Evolutionary conservation across 2,888 invertebrate species (phyloP), one percentile per base, ranked within the genome.

Genomic region (Yponomeuta malinellus): DNA sequence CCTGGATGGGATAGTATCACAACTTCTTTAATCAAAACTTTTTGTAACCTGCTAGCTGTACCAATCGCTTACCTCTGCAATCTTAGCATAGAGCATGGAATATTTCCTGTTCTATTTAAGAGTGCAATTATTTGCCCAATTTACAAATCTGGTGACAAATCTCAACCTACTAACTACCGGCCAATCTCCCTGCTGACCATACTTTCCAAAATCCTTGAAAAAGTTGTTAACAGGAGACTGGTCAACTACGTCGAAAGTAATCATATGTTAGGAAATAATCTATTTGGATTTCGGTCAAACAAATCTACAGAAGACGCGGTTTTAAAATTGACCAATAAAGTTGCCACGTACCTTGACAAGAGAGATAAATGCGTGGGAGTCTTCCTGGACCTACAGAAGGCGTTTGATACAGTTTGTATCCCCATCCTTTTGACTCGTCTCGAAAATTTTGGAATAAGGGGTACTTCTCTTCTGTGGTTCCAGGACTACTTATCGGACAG

Each of bases 281-380:
- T 72, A 29, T 71, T 48, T 66, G 73, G 71, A 12, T 73, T 73
- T 48, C 31, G 71, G 43, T 9, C 64, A 15, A 63, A 63, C 9
- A 69, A 37, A 23, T 71, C 71, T 15, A 73, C 73, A 8, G 69
- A 70, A 8, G 33, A 71, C 29, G 71, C 72, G 1, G 71, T 71
- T n/a, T 43, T 67, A 3, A 65, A 63, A 10, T 65, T 72, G 0
- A 71, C 67, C 6, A 12, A 10, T 10, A 15, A 1, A 12, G 59
- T 72, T 10, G 29, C 69, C 2, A 29, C 31, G 0, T 29, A 69
- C 15, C 68, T 12, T 1, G 66, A 66, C 66, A 8, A 33, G 5
- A 31, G 37, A 8, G 37, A 66, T 8, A 31, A 37, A 10, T 66
- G 66, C 31, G 66, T 37, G 9, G 66, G 66, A 33, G 15, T 66